Base-by-base conservation (phyloP, 2,113 vertebrate species). In the Cavia aperea region DNA sequence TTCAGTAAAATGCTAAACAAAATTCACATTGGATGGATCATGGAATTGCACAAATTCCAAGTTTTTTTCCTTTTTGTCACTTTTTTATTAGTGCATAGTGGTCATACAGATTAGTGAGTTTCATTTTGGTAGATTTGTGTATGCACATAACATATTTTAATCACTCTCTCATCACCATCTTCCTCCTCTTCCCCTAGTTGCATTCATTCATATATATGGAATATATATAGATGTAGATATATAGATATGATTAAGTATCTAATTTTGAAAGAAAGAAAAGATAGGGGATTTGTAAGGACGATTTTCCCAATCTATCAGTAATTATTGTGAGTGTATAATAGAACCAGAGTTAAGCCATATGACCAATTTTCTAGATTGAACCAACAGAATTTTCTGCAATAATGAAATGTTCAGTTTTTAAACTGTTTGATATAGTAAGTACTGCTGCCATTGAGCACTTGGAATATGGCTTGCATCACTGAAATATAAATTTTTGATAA, bases 1-100 rank as follows among this genome's bases (percentile, higher is more conserved):
- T 88, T 95, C 51, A 66, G n/a, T 72, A 83, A 81, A 73, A 81
- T 63, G 72, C 49, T 90, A 77, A 87, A 56, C 46, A 68, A 79
- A 56, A 81, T 75, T 79, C 49, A 90, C 2, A 56, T n/a, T 72
- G 21, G 33, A 92, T 18, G 83, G n/a, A 68, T 60, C 36, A 49
- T 23, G 63, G 24, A 63, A 89, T 56, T 31, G 36, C 33, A 84
- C 39, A 81, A 66, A 88, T 33, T 90, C 39, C 39, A 58, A 85
- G 4, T 46, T 75, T 75, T 75, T 70, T 68, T 2, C 5, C n/a
- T 70, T 70, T 31, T 19, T 36, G 6, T 36, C 66, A 68, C 33
- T 46, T 75, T 26, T 75, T 75, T 23, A 23, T 72, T 39, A 46
- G 39, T 46, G 23, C 2, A 13, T 75, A 46, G 46, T 43, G 23